Evolutionary conservation across 2,888 invertebrate species (phyloP).

Genomic region (Candidula unifasciata): DNA sequence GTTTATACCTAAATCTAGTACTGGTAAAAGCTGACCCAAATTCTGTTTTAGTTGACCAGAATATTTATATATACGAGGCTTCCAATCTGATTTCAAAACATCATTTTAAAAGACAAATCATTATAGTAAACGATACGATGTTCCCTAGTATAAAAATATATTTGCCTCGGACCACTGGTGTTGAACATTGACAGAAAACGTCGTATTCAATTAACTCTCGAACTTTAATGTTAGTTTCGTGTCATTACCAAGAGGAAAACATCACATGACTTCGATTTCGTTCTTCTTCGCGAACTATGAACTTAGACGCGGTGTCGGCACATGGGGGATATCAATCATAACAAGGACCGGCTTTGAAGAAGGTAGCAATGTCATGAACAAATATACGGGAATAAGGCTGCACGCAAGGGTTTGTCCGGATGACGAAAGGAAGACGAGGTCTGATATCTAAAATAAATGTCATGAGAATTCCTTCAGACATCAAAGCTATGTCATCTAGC

Average conservation of each 20-base stretch:
- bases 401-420: constrained; percentile 9
- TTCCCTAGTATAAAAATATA: no score
- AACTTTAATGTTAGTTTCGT: neutral
- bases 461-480: neutral
- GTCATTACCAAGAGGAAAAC: neutral
- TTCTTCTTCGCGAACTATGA: neutral
- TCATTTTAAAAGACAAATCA: no score
- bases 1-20: no score
- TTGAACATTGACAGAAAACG: no score
- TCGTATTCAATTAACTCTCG: no score
- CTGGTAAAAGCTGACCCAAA: no score
- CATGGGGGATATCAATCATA: constrained; percentile 12
- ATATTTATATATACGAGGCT: no score
- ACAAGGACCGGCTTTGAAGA: constrained; percentile 14
- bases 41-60: no score
- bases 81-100: no score
- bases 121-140: no score
- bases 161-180: no score
- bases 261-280: neutral
- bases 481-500: neutral
- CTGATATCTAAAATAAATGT: constrained; percentile 27
- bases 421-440: neutral
- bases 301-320: neutral
- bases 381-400: constrained; percentile 10
- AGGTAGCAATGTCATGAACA: constrained; percentile 19